Conservation (phyloP, 2,797 vertebrate genomes). For the Galago senegalensis region DNA sequence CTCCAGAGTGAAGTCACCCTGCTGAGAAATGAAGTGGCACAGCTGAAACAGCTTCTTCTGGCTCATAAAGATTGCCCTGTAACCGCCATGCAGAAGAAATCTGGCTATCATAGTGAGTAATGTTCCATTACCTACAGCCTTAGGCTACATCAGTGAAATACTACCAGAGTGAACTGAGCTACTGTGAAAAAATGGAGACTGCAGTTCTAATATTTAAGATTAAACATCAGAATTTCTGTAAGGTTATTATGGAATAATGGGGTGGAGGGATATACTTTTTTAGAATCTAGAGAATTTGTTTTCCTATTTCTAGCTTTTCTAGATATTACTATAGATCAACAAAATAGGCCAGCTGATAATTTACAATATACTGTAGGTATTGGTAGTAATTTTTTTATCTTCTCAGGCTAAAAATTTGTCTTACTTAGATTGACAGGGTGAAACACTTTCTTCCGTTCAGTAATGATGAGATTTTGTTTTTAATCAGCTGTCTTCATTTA, state of each 20-base stretch:
- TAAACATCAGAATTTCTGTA: conserved; percentile 81
- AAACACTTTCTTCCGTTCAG: conserved; percentile 71
- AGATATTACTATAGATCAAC: conserved; percentile 35
- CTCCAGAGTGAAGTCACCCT: conserved; percentile 98
- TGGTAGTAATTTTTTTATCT: conserved; percentile 64
- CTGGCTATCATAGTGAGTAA: conserved; percentile 99
- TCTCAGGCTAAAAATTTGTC: conserved; percentile 71
- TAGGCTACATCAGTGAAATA: conserved; percentile 91
- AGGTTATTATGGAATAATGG: conserved; percentile 78
- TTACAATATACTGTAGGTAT: conserved; percentile 65
- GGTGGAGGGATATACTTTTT: conserved; percentile 53
- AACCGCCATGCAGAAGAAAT: conserved; percentile 99
- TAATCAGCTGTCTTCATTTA: conserved; percentile 83
- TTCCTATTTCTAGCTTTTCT: conserved; percentile 42
- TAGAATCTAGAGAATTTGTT: conserved; percentile 61
- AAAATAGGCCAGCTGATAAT: conserved; percentile 68
- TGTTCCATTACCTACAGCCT: conserved; percentile 94
- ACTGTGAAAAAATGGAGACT: conserved; percentile 84
- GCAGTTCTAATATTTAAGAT: conserved; percentile 84
- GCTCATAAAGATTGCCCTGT: conserved; percentile 99
- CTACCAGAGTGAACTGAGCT: conserved; percentile 89
- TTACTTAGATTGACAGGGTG: conserved; percentile 63
- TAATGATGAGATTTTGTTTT: conserved; percentile 77
- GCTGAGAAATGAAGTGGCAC: conserved; percentile 99
- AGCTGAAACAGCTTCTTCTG: conserved; percentile 99